Conservation (phyloP, 2,797 vertebrate genomes). For the Enteromius radiatus region DNA sequence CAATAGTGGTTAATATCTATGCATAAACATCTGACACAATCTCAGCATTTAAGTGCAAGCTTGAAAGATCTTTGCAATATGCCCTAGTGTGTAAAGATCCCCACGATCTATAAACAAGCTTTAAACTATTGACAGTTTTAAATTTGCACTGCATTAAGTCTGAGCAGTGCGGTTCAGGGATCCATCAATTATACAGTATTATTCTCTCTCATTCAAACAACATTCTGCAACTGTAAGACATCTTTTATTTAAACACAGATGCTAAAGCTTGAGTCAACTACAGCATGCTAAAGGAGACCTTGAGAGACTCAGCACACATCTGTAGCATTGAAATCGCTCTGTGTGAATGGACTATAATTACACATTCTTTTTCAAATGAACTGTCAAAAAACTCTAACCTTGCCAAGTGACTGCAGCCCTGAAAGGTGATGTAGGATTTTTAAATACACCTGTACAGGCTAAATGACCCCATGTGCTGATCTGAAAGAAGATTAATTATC, state of each 20-base stretch:
- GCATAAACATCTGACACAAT: not conserved
- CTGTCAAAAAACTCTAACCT: not conserved
- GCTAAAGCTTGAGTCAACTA: not conserved
- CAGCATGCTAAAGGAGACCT: not conserved
- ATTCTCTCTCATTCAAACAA: slow-evolving; percentile 8
- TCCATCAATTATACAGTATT: slow-evolving; percentile 3
- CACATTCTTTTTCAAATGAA: not conserved
- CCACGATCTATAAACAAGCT: slow-evolving; percentile 23
- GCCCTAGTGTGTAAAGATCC: slow-evolving; percentile 21
- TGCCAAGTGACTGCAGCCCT: not conserved
- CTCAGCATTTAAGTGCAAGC: not conserved
- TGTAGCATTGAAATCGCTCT: not conserved
- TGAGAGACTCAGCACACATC: slow-evolving; percentile 7
- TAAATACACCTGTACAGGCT: not conserved
- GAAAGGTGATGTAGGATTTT: slow-evolving; percentile 9
- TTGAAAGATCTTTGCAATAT: not conserved
- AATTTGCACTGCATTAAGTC: slow-evolving; percentile 3
- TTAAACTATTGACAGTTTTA: slow-evolving; percentile 36
- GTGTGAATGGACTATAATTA: slow-evolving; percentile 3
- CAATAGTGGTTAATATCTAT: not conserved
- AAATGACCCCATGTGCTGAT: not conserved
- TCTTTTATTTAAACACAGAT: slow-evolving; percentile 21
- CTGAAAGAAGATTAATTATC: slow-evolving; percentile 23
- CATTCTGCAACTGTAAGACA: slow-evolving; percentile 1
- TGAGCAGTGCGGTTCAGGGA: not conserved